Base-by-base conservation (phyloP, 2,888 invertebrate species). In the Pomacea canaliculata region DNA sequence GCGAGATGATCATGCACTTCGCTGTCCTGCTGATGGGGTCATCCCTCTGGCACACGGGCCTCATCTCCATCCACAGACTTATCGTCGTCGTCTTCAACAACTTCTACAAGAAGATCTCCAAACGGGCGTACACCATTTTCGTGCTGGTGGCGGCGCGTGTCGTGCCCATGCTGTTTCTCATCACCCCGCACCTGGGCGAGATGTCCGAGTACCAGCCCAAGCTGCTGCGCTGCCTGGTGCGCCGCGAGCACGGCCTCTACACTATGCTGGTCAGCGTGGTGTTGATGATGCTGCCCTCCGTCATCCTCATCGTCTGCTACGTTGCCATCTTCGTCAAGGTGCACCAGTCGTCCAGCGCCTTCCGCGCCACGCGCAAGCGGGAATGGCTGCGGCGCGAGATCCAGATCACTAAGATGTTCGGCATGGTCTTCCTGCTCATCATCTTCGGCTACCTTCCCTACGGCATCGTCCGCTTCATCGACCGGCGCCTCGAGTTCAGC, bases 401-500 rank as follows among this genome's bases (percentile, higher is more conserved):
- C 68, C 89, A 89, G 80, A 90, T 90, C 68, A 90, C 90, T n/a
- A 90, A 89, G 81, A 90, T 90, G 90, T 90, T 90, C 81, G 90
- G 89, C 73, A 86, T 90, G 80, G 88, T 90, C 23, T 90, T 90
- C 74, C 80, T 89, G 51, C 83, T 89, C 71, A 89, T 90, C 70
- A 83, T 90, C 79, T 80, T 89, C 56, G 90, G 89, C 51, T 90
- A 89, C 80, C 80, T 90, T 59, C 89, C 89, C 1, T 90, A 90
- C 78, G 88, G 89, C 48, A 85, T 88, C 37, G 87, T 89, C 16
- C 85, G 90, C 56, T 87, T 86, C 60, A 87, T 88, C 46, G 90
- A 90, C 80, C 85, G 86, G 77, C 83, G 84, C 74, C 82, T 88
- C 56, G 80, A 83, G 60, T 81, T 87, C 59, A 83, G 85, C 73